These are phyloP conservation scores for Pollenia amentaria DNA, from an alignment of 2,888 invertebrate genomes.

Conservation along the genomic window DNA sequence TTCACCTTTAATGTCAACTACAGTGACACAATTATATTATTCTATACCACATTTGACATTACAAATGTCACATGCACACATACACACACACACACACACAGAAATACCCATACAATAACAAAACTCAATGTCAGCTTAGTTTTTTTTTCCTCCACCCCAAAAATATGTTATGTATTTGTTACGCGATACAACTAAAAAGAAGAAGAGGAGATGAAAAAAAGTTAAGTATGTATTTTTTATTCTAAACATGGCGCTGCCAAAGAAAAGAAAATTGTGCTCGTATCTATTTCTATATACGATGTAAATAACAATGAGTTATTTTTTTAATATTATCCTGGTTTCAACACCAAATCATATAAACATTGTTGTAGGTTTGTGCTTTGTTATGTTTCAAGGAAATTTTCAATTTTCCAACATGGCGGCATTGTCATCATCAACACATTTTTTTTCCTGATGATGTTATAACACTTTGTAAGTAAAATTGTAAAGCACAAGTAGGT, in stretches of 20 bases:
- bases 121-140: constrained; percentile 10
- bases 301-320: constrained; percentile 3
- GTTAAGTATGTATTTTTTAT: constrained; percentile 33
- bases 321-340: constrained; percentile 13
- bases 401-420: constrained; percentile 69
- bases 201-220: constrained; percentile 1
- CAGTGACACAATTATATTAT: constrained; percentile 71
- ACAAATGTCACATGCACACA: constrained; percentile 49
- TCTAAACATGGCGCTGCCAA: constrained; percentile 39
- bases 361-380: constrained; percentile 3
- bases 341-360: constrained; percentile 35
- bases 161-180: constrained; percentile 9
- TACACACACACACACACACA: not conserved
- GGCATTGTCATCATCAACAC: constrained; percentile 58
- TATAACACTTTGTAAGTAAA: not conserved
- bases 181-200: not conserved
- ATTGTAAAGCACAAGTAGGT: constrained; percentile 20
- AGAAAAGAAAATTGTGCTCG: not conserved
- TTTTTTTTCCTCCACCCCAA: not conserved
- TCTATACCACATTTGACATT: constrained; percentile 49
- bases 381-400: constrained; percentile 39
- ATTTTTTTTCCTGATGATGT: constrained; percentile 20
- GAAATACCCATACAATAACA: not conserved
- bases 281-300: constrained; percentile 16
- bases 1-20: constrained; percentile 67